Percentiles rank a stretch among this genome's conserved stretches.
These are phyloP conservation scores for Anisognathus igniventris DNA, from an alignment of 2,797 vertebrate species.

Conservation along the genomic window DNA sequence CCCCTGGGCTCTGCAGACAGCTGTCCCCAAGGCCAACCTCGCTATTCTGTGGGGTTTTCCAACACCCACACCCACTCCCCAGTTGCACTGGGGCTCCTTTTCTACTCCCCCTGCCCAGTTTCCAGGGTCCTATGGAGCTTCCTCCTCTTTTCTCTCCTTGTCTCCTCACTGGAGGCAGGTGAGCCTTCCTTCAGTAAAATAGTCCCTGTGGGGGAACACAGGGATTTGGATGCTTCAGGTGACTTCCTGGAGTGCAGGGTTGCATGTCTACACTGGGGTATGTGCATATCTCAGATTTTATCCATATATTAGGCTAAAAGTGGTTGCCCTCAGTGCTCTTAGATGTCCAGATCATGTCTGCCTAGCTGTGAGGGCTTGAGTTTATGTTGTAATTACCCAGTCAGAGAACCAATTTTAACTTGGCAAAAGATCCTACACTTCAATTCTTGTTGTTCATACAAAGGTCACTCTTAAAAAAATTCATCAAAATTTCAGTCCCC, in stretches of 20 bases:
- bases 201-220: background rate
- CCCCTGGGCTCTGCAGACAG: background rate
- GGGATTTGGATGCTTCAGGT: background rate
- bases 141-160: background rate
- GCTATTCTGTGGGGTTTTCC: accelerated
- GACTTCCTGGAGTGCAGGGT: background rate
- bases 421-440: background rate
- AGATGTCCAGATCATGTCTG: background rate
- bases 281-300: background rate
- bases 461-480: background rate
- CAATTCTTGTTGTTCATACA: background rate
- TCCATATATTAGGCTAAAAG: background rate
- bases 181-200: background rate
- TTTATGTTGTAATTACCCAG: background rate
- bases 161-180: background rate
- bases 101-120: background rate
- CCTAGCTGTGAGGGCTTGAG: background rate
- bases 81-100: background rate
- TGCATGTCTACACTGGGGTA: background rate
- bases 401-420: background rate
- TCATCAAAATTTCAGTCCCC: background rate
- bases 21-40: background rate
- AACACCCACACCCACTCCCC: accelerated
- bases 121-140: background rate
- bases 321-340: background rate